Evolutionary conservation across 2,888 invertebrate genomes (phyloP).

Genomic region (Xanthostigma xanthostigma): DNA sequence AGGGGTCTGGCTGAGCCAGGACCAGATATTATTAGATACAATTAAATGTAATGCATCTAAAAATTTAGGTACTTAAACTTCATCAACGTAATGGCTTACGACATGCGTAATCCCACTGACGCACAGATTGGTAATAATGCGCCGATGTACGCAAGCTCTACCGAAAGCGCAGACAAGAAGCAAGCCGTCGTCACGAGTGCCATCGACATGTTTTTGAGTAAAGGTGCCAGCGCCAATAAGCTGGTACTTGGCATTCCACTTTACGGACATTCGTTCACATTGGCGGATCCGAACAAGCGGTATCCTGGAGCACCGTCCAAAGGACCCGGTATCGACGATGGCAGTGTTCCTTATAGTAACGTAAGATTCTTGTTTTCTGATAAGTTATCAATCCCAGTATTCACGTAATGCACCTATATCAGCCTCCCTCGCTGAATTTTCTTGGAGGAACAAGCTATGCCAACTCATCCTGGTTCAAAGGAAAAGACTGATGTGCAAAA

Average conservation of each 20-base stretch:
- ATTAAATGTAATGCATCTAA: neutral
- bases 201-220: no score
- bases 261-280: constrained; percentile 47
- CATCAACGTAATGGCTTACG: constrained; percentile 56
- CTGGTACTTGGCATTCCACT: constrained; percentile 47
- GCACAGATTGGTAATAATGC: constrained; percentile 43
- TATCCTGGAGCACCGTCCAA: constrained; percentile 34
- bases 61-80: constrained; percentile 37
- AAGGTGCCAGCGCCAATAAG: constrained; percentile 39
- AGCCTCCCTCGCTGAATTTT: no score
- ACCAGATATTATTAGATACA: no score
- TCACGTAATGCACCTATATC: no score
- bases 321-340: constrained; percentile 38
- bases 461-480: no score
- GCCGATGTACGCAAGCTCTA: constrained; percentile 34
- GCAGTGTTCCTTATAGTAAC: constrained; percentile 54
- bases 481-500: no score
- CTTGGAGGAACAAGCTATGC: no score
- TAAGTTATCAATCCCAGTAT: no score
- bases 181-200: no score
- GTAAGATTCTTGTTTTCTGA: constrained; percentile 18
- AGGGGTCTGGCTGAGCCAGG: no score
- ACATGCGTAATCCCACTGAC: constrained; percentile 51
- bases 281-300: constrained; percentile 27
- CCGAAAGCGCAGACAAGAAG: constrained; percentile 17